Conservation (phyloP, 2,113 vertebrate genomes). For the Machaerirhynchus nigripectus region DNA sequence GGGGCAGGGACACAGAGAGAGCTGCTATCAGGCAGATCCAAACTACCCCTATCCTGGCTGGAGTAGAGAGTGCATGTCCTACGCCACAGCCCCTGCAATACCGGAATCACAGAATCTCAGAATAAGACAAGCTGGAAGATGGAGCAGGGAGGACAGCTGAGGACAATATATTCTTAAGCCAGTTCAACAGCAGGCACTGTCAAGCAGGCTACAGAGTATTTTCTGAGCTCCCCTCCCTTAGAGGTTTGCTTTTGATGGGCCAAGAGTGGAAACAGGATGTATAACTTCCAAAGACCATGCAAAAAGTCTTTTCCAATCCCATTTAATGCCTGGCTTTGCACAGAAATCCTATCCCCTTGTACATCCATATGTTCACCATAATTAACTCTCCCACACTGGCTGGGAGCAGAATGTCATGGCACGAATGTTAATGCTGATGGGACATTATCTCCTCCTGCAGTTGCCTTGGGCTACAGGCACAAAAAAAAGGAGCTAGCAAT, state of each 20-base stretch:
- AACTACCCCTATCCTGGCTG: fast-evolving
- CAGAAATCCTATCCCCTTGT: not conserved
- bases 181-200: not conserved
- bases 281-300: not conserved
- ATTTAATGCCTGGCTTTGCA: not conserved
- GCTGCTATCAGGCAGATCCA: not conserved
- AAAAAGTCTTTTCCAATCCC: not conserved
- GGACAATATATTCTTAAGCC: not conserved
- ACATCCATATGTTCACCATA: not conserved
- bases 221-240: not conserved
- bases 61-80: fast-evolving
- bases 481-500: not conserved
- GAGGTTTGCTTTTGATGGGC: not conserved
- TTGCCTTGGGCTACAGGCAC: not conserved
- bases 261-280: not conserved
- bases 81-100: not conserved
- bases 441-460: not conserved
- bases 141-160: not conserved
- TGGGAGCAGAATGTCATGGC: not conserved
- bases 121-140: not conserved
- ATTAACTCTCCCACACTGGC: not conserved
- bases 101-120: not conserved
- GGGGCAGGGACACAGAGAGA: not conserved
- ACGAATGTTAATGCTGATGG: not conserved
- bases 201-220: not conserved